phyloP scores from a whole-genome alignment of 2,797 vertebrate species.

The Halcyon leucocephala region DNA sequence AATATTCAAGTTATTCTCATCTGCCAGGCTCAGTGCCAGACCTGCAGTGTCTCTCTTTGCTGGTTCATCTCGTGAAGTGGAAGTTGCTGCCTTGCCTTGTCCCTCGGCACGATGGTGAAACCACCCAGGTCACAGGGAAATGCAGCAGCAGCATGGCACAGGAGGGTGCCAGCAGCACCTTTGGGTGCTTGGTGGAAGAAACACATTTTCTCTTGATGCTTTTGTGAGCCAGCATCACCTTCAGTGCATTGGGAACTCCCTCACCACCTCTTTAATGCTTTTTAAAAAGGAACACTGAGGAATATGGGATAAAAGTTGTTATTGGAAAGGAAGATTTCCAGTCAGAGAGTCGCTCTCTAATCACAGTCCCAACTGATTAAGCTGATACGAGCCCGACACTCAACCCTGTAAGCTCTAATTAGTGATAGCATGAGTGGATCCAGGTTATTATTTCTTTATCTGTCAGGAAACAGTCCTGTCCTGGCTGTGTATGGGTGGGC shows the following conservation, averaged over 20 bases:
- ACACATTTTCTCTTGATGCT: neutral
- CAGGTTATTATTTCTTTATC: neutral
- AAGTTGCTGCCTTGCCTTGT: neutral
- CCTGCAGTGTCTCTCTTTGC: neutral
- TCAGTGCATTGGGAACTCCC: neutral
- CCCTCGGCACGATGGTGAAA: neutral
- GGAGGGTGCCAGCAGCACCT: neutral
- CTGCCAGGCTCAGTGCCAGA: accelerated
- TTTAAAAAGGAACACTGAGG: neutral
- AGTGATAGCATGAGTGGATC: neutral
- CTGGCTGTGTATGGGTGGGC: neutral
- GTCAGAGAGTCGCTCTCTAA: neutral
- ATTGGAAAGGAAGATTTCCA: neutral
- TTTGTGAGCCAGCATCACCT: neutral
- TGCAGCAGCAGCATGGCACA: accelerated
- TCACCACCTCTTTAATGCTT: neutral
- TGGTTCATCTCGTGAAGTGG: neutral
- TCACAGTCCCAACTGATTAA: neutral
- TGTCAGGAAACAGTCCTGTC: neutral
- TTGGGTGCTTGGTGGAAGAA: neutral
- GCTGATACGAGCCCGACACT: neutral
- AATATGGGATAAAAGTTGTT: neutral
- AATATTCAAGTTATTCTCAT: neutral
- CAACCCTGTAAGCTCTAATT: neutral
- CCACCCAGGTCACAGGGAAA: accelerated